A percentile compares a stretch with the other conserved stretches of the same genome.
These are phyloP conservation scores for Zhuqinia jingwanae DNA, from an alignment of 2,888 invertebrate species.

Conservation along the genomic window DNA sequence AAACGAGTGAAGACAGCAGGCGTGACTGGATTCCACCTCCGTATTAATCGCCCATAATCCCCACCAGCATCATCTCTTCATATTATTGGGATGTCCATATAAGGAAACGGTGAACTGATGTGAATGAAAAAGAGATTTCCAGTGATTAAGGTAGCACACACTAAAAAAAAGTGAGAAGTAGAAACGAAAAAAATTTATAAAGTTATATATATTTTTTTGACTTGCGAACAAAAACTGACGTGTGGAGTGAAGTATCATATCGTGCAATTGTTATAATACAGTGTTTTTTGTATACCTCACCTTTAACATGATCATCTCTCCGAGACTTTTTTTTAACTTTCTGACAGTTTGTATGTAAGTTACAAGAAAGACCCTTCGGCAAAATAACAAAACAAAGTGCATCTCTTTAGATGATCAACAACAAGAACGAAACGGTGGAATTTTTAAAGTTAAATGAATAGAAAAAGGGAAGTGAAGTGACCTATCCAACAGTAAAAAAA, in stretches of 20 bases:
- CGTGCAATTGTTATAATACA: constrained; percentile 17
- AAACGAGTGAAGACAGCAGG: constrained; percentile 69
- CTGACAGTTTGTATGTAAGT: constrained; percentile 37
- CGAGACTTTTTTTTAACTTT: constrained; percentile 10
- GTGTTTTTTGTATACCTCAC: constrained; percentile 21
- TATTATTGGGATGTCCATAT: constrained; percentile 55
- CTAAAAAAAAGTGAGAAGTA: constrained; percentile 10
- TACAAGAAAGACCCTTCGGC: not conserved
- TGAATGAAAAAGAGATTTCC: constrained; percentile 33
- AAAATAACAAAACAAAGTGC: not conserved
- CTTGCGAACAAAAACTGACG: constrained; percentile 19
- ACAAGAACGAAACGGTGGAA: constrained; percentile 4
- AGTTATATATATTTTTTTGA: no score
- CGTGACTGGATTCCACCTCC: constrained; percentile 68
- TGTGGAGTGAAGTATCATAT: not conserved
- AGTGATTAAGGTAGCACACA: no score
- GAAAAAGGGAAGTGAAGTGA: constrained; percentile 59
- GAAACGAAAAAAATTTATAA: not conserved
- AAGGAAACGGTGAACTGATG: constrained; percentile 24
- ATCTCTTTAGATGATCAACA: constrained; percentile 16
- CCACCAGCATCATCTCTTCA: no score
- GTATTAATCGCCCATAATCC: constrained; percentile 59
- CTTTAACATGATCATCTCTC: constrained; percentile 17
- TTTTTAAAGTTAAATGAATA: no score
- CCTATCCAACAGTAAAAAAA: constrained; percentile 19